phyloP scores from a whole-genome alignment of 1,140 invertebrate species.

The Meteorus sp. region DNA sequence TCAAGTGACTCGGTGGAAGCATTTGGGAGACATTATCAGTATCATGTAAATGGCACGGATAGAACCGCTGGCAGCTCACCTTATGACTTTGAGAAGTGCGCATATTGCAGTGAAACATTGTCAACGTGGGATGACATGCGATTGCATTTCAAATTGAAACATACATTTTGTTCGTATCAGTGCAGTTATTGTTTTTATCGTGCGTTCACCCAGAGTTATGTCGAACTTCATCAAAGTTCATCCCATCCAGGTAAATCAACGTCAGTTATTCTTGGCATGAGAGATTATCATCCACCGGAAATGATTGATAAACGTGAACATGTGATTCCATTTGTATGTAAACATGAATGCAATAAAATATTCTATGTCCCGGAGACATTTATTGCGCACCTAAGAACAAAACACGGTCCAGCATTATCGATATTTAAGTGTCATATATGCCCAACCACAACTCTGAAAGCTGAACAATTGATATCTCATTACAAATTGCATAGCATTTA shows the following conservation, averaged over 20 bases:
- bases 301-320: conserved; percentile 37
- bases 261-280: conserved; percentile 29
- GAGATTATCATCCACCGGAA: conserved; percentile 28
- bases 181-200: conserved; percentile 66
- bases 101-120: conserved; percentile 49
- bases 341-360: conserved; percentile 47
- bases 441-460: conserved; percentile 16
- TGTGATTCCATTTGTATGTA: conserved; percentile 48
- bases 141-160: conserved; percentile 54
- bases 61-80: neutral
- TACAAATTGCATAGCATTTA: conserved; percentile 56
- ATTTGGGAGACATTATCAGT: conserved; percentile 54
- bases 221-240: conserved; percentile 57
- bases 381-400: conserved; percentile 44
- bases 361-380: conserved; percentile 53
- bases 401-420: conserved; percentile 36
- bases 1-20: conserved; percentile 46
- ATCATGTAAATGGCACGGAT: conserved; percentile 40
- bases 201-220: conserved; percentile 56
- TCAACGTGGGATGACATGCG: conserved; percentile 35
- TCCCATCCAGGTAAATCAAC: conserved; percentile 29
- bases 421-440: conserved; percentile 50
- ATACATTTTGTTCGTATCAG: conserved; percentile 60
- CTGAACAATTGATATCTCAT: conserved; percentile 46
- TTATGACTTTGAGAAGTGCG: conserved; percentile 51